phyloP scores from a whole-genome alignment of 2,797 vertebrate species.

The Sebastes matsubarae region DNA sequence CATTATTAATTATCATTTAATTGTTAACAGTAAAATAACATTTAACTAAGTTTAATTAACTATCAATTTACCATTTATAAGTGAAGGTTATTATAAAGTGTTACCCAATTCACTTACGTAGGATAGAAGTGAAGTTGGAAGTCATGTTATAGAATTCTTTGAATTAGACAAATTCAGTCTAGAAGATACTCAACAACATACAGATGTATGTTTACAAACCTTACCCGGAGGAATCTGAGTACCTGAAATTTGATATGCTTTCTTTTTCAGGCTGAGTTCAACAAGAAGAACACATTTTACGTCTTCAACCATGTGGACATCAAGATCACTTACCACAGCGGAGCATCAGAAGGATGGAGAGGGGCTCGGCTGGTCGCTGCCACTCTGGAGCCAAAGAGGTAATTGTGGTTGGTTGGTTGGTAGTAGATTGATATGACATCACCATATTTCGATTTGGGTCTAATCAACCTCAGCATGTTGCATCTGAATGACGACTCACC shows the following conservation, averaged over 20 bases:
- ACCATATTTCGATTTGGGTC: not conserved
- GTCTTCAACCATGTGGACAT: constrained; percentile 94
- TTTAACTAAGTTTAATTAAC: too few species aligned
- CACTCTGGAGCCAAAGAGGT: constrained; percentile 91
- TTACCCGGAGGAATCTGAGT: not conserved
- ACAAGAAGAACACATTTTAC: constrained; percentile 90
- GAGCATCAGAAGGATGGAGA: constrained; percentile 80
- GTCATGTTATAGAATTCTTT: not conserved
- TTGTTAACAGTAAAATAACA: too few species aligned
- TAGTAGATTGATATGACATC: not conserved
- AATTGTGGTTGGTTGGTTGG: not conserved
- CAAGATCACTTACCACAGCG: constrained; percentile 89
- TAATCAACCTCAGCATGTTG: not conserved
- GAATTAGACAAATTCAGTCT: not conserved
- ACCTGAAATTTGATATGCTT: not conserved
- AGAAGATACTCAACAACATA: not conserved
- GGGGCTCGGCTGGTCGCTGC: constrained; percentile 88
- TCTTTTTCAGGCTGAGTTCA: constrained; percentile 87
- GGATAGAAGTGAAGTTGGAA: not conserved
- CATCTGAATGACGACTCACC: not conserved
- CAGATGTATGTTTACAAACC: not conserved
- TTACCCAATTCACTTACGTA: not conserved
- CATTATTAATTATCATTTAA: too few species aligned
- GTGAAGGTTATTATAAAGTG: too few species aligned
- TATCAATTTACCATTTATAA: too few species aligned